These are phyloP conservation scores for Mythimna ferrago DNA, from an alignment of 2,888 invertebrate species.

Conservation along the genomic window DNA sequence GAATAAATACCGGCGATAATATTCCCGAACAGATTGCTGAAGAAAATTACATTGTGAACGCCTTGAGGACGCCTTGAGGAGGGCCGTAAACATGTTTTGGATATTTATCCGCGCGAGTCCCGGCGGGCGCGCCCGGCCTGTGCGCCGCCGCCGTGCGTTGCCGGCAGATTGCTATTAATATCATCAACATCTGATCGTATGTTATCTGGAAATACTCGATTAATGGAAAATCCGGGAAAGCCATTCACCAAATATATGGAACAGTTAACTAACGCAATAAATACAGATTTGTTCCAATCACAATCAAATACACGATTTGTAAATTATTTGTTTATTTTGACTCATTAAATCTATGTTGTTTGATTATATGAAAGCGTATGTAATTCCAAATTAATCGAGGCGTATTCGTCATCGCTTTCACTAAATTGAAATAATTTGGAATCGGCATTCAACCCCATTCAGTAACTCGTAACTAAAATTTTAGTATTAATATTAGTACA, in stretches of 20 bases:
- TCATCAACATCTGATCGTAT: slow-evolving; percentile 26
- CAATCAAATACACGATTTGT: background rate
- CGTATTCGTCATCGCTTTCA: no score
- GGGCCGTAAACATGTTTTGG: slow-evolving; percentile 73
- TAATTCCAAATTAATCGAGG: background rate
- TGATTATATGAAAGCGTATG: background rate
- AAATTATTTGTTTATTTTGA: background rate
- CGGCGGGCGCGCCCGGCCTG: slow-evolving; percentile 55
- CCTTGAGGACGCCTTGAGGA: slow-evolving; percentile 56
- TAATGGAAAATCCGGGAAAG: slow-evolving; percentile 29
- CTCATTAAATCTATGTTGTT: background rate
- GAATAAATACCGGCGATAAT: slow-evolving; percentile 83
- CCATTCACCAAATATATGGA: slow-evolving; percentile 3
- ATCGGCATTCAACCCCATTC: background rate
- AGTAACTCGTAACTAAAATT: background rate
- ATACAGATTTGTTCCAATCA: slow-evolving; percentile 2
- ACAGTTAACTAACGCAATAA: slow-evolving; percentile 1
- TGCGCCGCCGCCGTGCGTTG: slow-evolving; percentile 22
- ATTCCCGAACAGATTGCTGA: slow-evolving; percentile 78
- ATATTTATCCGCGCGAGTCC: slow-evolving; percentile 64
- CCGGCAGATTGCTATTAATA: slow-evolving; percentile 46
- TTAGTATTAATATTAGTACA: no score
- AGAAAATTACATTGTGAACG: slow-evolving; percentile 76
- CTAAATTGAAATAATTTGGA: background rate
- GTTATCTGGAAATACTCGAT: slow-evolving; percentile 17